Evolutionary conservation across 2,113 vertebrate species (phyloP), one percentile per base, ranked within the genome.

Genomic region (Siniperca knerii): DNA sequence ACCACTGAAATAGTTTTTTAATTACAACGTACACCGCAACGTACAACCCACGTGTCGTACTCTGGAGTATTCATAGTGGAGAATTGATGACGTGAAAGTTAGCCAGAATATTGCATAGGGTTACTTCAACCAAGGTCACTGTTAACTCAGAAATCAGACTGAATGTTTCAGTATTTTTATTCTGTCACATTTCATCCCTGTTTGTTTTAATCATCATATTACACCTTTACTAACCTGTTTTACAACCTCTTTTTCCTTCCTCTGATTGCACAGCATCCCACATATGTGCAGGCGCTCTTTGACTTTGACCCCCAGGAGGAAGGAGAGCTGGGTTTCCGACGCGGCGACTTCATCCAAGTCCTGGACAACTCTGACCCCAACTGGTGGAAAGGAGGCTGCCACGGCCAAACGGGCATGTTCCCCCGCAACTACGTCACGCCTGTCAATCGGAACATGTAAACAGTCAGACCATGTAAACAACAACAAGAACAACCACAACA

Each of bases 351-450:
- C 95, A 99, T 99, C 95, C 98, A 99, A 87, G 98, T 99, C 92
- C 97, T 99, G 94, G 98, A 99, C 96, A 99, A 99, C 97, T 99
- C 98, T 52, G 98, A 99, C 93, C 98, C 98, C 95, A 99, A 99
- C 95, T 99, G 98, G 98, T 99, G 98, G 98, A 99, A 99, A 90
- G 98, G 98, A 86, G 97, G 97, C 54, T 99, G 98, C 95, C 98
- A 99, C 1, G 96, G 97, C 92, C 97, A 97, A 89, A 99, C 98
- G 75, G 98, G 98, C 96, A 99, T 99, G 98, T 99, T 99, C 93
- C 98, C 98, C 35, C 98, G 98, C 95, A 99, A 99, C 93, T 99
- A 99, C 8, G 98, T 99, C 95, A 98, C 97, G 84, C 98, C 98
- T 0, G 97, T 99, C 93, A 99, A 97, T 93, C 97, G 97, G 96